Evolutionary conservation across 1,140 invertebrate genomes (phyloP).

Genomic region (Micrasema longulum): DNA sequence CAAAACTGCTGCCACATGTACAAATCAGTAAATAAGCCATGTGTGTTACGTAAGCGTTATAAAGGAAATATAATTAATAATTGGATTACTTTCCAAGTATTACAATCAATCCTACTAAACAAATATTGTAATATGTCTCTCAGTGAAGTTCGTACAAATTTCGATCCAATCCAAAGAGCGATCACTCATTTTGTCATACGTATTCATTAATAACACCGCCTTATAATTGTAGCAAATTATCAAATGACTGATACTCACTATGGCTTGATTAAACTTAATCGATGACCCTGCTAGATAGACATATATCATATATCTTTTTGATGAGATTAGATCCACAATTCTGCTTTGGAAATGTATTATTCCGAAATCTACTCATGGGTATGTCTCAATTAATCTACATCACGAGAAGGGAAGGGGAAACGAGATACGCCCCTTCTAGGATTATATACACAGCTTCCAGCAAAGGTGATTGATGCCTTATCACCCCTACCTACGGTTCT

Average conservation of each 20-base stretch:
- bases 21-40: no score
- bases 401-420: background rate
- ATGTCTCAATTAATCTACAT: conserved; percentile 37
- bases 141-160: no score
- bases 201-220: background rate
- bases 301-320: conserved; percentile 5
- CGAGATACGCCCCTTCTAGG: conserved; percentile 15
- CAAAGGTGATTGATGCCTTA: conserved; percentile 37
- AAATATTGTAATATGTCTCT: no score
- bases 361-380: conserved; percentile 27
- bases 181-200: no score
- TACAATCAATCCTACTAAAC: no score
- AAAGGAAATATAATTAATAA: no score
- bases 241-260: background rate
- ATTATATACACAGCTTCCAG: conserved; percentile 31
- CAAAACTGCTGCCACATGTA: no score
- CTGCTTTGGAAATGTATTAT: conserved; percentile 21
- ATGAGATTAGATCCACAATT: conserved; percentile 26
- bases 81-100: no score
- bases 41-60: no score
- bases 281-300: background rate
- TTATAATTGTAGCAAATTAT: conserved; percentile 12
- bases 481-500: conserved; percentile 3
- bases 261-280: background rate
- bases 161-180: no score